Evolutionary conservation across 2,113 vertebrate species (phyloP).

Genomic region (Onychorhynchus coronatus): DNA sequence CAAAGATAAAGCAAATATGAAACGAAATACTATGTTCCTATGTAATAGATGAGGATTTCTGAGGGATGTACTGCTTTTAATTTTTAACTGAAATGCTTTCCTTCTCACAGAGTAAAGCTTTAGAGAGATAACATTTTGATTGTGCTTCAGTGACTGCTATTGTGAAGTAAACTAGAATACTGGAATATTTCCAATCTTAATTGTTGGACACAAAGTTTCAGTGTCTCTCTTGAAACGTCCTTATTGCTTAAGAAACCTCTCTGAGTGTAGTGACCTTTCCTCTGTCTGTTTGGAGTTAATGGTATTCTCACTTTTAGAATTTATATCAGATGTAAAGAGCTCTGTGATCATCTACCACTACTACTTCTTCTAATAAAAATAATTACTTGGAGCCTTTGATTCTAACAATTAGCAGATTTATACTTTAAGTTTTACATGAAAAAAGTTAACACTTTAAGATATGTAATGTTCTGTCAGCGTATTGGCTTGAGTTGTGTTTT

Average conservation of each 20-base stretch:
- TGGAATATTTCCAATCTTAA: background rate
- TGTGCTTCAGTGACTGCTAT: background rate
- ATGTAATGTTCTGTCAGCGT: background rate
- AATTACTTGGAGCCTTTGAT: background rate
- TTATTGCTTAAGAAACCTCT: background rate
- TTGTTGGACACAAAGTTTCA: background rate
- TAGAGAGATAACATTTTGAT: background rate
- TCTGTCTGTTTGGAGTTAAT: background rate
- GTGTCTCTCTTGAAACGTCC: background rate
- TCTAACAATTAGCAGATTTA: background rate
- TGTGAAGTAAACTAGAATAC: background rate
- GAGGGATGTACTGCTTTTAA: background rate
- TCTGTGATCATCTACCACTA: background rate
- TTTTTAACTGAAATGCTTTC: background rate
- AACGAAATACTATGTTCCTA: background rate
- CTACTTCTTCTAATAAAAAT: background rate
- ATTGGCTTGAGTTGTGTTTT: background rate
- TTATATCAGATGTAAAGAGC: background rate
- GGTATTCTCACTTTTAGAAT: background rate
- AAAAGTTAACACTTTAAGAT: background rate
- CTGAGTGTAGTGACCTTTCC: background rate
- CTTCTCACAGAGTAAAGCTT: background rate
- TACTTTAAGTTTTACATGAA: background rate
- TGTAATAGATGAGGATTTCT: background rate
- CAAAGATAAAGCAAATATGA: background rate